Evolutionary conservation across 2,113 vertebrate genomes (phyloP), one percentile per base, ranked within the genome.

Genomic region (Dunckerocampus dactyliophorus): DNA sequence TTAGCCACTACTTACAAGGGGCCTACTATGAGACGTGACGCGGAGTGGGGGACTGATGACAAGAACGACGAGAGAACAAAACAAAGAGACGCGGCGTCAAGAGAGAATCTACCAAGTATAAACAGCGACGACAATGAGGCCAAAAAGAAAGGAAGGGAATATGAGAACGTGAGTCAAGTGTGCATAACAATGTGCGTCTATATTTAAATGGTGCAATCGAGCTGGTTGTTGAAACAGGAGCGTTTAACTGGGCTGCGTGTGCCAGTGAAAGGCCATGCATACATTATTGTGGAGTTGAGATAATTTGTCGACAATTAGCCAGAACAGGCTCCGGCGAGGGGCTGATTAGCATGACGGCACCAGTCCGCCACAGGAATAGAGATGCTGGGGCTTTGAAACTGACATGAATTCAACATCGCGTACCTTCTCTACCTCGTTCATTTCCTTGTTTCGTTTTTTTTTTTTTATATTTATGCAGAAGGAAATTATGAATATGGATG

Each of bases 231-330:
- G 71, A 79, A 85, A 86, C 71, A 74, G 50, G 55, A 62, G 60
- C 63, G 31, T 74, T 31, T 58, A 66, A 78, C 65, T 84, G 62
- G 70, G 65, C 73, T 72, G 52, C 72, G 62, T 65, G 69, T 75
- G 42, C 48, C 79, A 67, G 75, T 55, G 52, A 69, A 79, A 71
- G 73, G 69, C 70, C 64, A 59, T 50, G 84, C 81, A 87, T 92
- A 93, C 88, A 92, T 95, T 94, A 93, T 74, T 91, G 90, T 88
- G 75, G 84, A 89, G 90, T 71, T 76, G 77, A 82, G 86, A 92
- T 84, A 72, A 87, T 88, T 85, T 88, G 84, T 87, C 68, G 69
- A 85, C 87, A 87, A 83, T 87, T 86, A 88, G 79, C 66, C 66
- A 67, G 73, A 82, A 87, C 81, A 85, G 80, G 75, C 66, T 75